phyloP scores from a whole-genome alignment of 1,140 invertebrate species.

The Scaptomyza montana region DNA sequence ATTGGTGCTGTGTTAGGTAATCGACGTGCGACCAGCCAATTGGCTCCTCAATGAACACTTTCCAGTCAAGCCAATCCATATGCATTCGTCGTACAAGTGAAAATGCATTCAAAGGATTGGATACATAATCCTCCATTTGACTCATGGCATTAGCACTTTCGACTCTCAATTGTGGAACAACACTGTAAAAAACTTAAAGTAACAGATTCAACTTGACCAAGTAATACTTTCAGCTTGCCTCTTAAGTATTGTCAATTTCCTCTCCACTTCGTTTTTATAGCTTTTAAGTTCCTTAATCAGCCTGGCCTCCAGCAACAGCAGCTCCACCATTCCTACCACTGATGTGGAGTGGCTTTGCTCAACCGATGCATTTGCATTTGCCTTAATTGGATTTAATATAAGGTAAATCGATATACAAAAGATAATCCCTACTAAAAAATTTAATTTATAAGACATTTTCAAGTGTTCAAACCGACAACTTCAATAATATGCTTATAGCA shows the following conservation, averaged over 20 bases:
- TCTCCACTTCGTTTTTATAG: constrained; percentile 86
- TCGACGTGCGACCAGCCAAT: constrained; percentile 84
- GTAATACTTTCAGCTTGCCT: constrained; percentile 24
- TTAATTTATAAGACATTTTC: no score
- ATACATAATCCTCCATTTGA: constrained; percentile 85
- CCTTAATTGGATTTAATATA: not conserved
- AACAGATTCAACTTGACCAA: no score
- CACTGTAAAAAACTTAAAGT: constrained; percentile 3
- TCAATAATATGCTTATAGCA: no score
- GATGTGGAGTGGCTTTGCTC: constrained; percentile 86
- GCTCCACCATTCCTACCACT: constrained; percentile 92
- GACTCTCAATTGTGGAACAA: constrained; percentile 84
- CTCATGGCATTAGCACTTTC: constrained; percentile 90
- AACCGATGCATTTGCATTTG: not conserved
- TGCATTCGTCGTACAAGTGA: constrained; percentile 59
- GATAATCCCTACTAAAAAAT: no score
- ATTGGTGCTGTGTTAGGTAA: constrained; percentile 87
- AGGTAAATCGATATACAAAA: not conserved
- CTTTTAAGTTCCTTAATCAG: constrained; percentile 91
- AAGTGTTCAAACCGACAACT: no score
- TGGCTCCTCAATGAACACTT: constrained; percentile 30
- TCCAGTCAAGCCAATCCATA: constrained; percentile 59
- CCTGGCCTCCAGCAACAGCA: constrained; percentile 92
- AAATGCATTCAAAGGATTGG: constrained; percentile 58
- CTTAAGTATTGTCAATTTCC: constrained; percentile 45